Percentiles rank a stretch among this genome's conserved stretches.
Conservation (phyloP, 2,888 invertebrate genomes). For the Herminia tarsipennalis region DNA sequence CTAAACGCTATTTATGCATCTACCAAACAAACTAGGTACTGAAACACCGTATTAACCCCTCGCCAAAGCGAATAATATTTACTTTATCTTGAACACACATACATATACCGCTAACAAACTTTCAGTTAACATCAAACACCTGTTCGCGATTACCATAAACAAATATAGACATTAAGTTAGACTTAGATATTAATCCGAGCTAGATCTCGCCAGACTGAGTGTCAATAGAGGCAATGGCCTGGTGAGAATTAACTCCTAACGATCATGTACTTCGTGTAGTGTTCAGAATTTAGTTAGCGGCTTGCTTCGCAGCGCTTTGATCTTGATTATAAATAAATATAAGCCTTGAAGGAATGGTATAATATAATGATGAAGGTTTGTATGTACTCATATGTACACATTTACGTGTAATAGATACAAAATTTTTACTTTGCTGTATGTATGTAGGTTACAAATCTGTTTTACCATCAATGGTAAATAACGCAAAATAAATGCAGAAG, state of each 20-base stretch:
- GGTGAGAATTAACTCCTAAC: slow-evolving; percentile 6
- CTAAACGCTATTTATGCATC: too few species aligned
- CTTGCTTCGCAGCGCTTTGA: background rate
- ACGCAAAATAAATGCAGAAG: too few species aligned
- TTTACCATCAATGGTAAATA: too few species aligned
- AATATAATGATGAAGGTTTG: too few species aligned
- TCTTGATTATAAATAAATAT: background rate
- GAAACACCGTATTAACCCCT: too few species aligned
- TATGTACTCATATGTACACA: too few species aligned
- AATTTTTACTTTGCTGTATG: too few species aligned
- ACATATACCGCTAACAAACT: slow-evolving; percentile 1
- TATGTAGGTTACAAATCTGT: too few species aligned
- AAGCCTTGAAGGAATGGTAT: too few species aligned
- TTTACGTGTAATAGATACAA: too few species aligned
- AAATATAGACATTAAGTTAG: slow-evolving; percentile 13
- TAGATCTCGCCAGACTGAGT: slow-evolving; percentile 27
- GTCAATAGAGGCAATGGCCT: slow-evolving; percentile 31
- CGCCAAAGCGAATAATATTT: background rate
- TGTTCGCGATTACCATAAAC: slow-evolving; percentile 12
- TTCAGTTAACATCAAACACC: slow-evolving; percentile 13
- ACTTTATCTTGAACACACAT: slow-evolving; percentile 8
- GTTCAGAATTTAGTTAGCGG: background rate
- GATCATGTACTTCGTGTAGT: background rate
- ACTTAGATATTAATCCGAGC: slow-evolving; percentile 31
- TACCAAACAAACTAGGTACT: too few species aligned